Evolutionary conservation across 2,113 vertebrate genomes (phyloP).

Genomic region (Heterochromis multidens): DNA sequence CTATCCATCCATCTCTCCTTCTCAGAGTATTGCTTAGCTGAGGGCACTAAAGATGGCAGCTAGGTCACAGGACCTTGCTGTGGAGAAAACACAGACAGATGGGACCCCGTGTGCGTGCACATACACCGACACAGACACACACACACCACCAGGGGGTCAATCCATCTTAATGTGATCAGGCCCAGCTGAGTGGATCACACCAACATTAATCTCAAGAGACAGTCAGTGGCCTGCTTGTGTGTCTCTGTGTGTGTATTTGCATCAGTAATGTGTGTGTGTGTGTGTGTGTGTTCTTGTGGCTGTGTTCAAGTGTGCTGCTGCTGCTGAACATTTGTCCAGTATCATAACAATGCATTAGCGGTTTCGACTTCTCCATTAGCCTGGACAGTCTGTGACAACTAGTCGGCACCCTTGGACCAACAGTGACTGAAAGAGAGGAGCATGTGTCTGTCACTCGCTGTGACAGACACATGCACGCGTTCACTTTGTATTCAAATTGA

Average conservation of each 20-base stretch:
- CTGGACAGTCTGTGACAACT: constrained; percentile 49
- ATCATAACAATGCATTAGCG: constrained; percentile 64
- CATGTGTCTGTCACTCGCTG: background rate
- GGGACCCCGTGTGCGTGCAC: constrained; percentile 51
- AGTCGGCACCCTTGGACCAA: constrained; percentile 32
- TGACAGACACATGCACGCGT: background rate
- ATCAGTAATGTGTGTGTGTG: constrained; percentile 15
- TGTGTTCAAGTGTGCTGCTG: constrained; percentile 4
- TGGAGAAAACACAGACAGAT: constrained; percentile 76
- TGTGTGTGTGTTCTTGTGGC: background rate
- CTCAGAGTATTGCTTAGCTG: constrained; percentile 55
- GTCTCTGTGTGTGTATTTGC: constrained; percentile 24
- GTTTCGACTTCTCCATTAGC: constrained; percentile 50
- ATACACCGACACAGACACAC: constrained; percentile 1
- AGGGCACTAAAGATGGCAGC: constrained; percentile 66
- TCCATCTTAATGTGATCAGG: constrained; percentile 76
- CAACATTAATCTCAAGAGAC: constrained; percentile 76
- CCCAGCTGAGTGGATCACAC: constrained; percentile 76
- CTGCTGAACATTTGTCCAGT: constrained; percentile 56
- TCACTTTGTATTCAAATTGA: background rate
- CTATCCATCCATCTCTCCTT: constrained; percentile 44
- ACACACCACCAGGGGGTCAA: constrained; percentile 66
- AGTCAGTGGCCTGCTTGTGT: constrained; percentile 58
- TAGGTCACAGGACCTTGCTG: constrained; percentile 68
- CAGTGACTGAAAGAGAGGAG: constrained; percentile 15